phyloP scores from a whole-genome alignment of 2,113 vertebrate genomes.

The Cairina moschata region DNA sequence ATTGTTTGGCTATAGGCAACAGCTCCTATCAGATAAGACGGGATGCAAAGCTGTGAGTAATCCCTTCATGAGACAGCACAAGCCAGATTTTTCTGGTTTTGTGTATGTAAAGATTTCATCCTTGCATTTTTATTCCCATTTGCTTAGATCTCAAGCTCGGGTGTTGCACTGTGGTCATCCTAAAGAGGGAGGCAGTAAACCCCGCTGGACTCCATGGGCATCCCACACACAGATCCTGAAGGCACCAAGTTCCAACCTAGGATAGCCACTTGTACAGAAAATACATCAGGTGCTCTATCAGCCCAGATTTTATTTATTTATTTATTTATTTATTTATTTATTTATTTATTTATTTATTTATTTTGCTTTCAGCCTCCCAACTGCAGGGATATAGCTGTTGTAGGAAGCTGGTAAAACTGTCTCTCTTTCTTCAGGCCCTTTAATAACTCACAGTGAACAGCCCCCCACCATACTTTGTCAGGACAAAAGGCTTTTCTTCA shows the following conservation, averaged over 20 bases:
- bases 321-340: background rate
- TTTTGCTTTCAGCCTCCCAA: background rate
- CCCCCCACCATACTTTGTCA: background rate
- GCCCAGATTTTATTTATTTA: background rate
- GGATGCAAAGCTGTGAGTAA: slow-evolving; percentile 14
- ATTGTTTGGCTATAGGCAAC: slow-evolving; percentile 6
- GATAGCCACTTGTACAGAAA: background rate
- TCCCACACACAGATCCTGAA: background rate
- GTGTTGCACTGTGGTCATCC: background rate
- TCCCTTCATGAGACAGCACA: background rate
- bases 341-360: background rate
- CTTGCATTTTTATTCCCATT: background rate
- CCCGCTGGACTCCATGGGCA: background rate
- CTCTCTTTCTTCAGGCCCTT: background rate
- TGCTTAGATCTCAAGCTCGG: background rate
- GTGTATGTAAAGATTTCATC: background rate
- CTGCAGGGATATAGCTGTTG: background rate
- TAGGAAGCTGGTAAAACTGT: background rate
- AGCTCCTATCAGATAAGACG: slow-evolving; percentile 30
- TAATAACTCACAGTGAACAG: background rate
- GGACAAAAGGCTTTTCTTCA: background rate
- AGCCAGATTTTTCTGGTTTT: slow-evolving; percentile 5
- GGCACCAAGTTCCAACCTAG: background rate
- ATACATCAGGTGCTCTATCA: background rate
- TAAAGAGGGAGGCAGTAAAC: background rate